A percentile compares a stretch with the other conserved stretches of the same genome.
Evolutionary conservation across 2,797 vertebrate species (phyloP).

Genomic region (Sparus aurata): DNA sequence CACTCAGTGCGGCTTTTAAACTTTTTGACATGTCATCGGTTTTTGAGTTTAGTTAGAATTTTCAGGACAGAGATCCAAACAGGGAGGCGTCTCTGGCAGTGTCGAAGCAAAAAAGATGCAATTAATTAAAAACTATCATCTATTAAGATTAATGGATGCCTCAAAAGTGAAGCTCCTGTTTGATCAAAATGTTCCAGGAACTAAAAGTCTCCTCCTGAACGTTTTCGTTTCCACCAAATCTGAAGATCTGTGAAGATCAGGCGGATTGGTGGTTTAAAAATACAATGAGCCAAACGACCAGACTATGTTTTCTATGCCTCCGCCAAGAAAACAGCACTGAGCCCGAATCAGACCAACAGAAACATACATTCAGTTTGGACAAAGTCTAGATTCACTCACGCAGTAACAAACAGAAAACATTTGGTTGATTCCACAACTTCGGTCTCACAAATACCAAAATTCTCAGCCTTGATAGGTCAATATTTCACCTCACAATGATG

Average conservation of each 20-base stretch:
- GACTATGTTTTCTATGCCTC: not conserved
- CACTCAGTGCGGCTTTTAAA: no score
- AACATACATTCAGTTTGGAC: slow-evolving; percentile 33
- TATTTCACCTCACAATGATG: not conserved
- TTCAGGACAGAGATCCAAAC: no score
- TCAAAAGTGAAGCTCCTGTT: not conserved
- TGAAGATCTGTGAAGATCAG: not conserved
- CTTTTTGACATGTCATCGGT: not conserved
- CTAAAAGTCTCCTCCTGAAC: not conserved
- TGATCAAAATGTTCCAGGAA: not conserved
- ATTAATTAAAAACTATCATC: not conserved
- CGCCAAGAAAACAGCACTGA: not conserved
- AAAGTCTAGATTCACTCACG: not conserved
- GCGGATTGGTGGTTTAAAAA: not conserved
- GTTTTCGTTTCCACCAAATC: not conserved
- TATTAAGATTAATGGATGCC: not conserved
- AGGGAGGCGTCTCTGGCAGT: not conserved
- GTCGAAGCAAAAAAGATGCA: not conserved
- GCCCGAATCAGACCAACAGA: not conserved
- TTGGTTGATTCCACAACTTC: not conserved
- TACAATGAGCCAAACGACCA: not conserved
- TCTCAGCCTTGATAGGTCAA: not conserved
- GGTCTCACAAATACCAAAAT: not conserved
- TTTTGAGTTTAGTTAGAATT: not conserved
- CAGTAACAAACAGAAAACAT: slow-evolving; percentile 17